Evolutionary conservation across 2,888 invertebrate species (phyloP).

Genomic region (Pandemis cinnamomeana): DNA sequence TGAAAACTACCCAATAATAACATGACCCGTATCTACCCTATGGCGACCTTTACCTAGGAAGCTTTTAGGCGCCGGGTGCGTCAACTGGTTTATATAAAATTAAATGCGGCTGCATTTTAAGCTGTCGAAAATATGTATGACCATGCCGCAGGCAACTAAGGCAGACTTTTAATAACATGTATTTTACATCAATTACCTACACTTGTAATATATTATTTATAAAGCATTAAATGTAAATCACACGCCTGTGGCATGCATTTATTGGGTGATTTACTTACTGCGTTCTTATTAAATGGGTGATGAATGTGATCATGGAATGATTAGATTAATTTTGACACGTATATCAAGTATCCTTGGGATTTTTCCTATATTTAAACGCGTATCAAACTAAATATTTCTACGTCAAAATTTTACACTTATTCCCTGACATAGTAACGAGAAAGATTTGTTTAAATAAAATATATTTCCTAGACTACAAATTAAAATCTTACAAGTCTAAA

Average conservation of each 20-base stretch:
- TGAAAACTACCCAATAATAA: background rate
- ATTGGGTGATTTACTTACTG: constrained; percentile 35
- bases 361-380: background rate
- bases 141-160: constrained; percentile 12
- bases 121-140: background rate
- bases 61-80: background rate
- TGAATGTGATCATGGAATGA: constrained; percentile 15
- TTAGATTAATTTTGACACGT: constrained; percentile 26
- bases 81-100: background rate
- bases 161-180: constrained; percentile 20
- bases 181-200: constrained; percentile 21
- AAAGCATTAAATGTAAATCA: constrained; percentile 23
- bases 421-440: too few species aligned
- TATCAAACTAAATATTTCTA: too few species aligned
- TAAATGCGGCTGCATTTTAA: background rate
- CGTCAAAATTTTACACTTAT: too few species aligned
- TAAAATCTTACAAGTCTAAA: too few species aligned
- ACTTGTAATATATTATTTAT: constrained; percentile 34
- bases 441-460: too few species aligned
- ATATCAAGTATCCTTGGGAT: constrained; percentile 20
- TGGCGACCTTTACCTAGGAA: background rate
- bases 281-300: constrained; percentile 19
- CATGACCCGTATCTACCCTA: background rate
- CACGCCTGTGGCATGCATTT: constrained; percentile 33
- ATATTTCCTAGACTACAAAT: too few species aligned